phyloP scores from a whole-genome alignment of 2,888 invertebrate species.

The Eulithis prunata region DNA sequence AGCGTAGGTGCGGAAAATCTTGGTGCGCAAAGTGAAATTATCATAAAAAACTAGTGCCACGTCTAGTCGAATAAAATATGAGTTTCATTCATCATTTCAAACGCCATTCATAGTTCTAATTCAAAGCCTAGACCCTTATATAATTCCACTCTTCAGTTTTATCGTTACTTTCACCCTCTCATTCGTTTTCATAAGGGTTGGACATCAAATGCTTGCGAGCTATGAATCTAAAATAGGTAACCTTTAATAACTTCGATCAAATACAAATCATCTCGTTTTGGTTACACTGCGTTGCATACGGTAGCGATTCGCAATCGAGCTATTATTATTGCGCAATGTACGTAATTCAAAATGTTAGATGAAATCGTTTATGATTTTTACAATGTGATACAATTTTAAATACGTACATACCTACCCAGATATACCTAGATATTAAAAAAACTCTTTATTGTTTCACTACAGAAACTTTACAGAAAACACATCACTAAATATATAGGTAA shows the following conservation, averaged over 20 bases:
- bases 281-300: no score
- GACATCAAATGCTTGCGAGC: conserved; percentile 22
- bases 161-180: conserved; percentile 19
- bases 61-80: background rate
- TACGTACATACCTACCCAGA: no score
- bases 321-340: no score
- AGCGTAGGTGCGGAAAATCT: no score
- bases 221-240: conserved; percentile 21
- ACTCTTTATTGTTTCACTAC: no score
- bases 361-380: no score
- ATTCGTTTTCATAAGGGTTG: conserved; percentile 18
- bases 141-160: conserved; percentile 20
- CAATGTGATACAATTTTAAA: no score
- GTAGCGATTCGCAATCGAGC: no score
- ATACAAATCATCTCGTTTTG: background rate
- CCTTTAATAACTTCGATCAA: conserved; percentile 4
- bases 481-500: no score
- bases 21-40: background rate
- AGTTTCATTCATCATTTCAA: conserved; percentile 4
- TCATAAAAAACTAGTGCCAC: background rate
- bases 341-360: no score
- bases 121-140: conserved; percentile 13
- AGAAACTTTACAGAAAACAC: no score
- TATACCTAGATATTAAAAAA: no score
- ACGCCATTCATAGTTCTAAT: conserved; percentile 17